Evolutionary conservation across 2,797 vertebrate genomes (phyloP).

Genomic region (Leuciscus waleckii): DNA sequence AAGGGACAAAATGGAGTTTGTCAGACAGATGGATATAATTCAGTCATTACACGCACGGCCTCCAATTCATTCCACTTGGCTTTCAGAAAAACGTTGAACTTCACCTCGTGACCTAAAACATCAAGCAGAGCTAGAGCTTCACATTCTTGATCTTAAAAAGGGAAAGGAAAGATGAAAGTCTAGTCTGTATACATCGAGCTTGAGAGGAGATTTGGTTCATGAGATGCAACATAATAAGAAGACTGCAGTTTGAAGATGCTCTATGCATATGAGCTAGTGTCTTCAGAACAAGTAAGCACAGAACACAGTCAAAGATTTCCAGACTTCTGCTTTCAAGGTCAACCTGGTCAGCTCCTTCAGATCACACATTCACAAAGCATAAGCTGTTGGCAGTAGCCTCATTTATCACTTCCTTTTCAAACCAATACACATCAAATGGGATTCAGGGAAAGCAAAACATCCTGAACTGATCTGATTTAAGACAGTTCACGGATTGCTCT

Average conservation of each 20-base stretch:
- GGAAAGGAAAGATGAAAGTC: background rate
- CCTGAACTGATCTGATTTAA: background rate
- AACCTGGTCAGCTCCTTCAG: constrained; percentile 8
- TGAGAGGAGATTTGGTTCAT: constrained; percentile 29
- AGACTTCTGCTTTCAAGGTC: constrained; percentile 18
- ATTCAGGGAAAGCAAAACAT: background rate
- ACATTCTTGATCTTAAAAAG: background rate
- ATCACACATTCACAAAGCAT: constrained; percentile 18
- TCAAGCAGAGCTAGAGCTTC: background rate
- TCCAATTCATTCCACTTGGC: constrained; percentile 30
- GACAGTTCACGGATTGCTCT: background rate
- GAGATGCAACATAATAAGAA: background rate
- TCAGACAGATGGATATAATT: constrained; percentile 53
- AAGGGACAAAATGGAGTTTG: constrained; percentile 58
- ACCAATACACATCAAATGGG: background rate
- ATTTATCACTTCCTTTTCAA: constrained; percentile 11
- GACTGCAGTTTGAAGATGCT: background rate
- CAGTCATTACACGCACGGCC: constrained; percentile 11
- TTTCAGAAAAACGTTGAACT: constrained; percentile 38
- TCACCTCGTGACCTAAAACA: constrained; percentile 21
- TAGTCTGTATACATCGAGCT: background rate
- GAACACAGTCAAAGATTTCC: background rate
- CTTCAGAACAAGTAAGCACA: background rate
- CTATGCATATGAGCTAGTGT: background rate
- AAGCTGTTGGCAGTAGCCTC: constrained; percentile 12